Conservation (phyloP, 2,888 invertebrate species). For the Lasius fuliginosus region DNA sequence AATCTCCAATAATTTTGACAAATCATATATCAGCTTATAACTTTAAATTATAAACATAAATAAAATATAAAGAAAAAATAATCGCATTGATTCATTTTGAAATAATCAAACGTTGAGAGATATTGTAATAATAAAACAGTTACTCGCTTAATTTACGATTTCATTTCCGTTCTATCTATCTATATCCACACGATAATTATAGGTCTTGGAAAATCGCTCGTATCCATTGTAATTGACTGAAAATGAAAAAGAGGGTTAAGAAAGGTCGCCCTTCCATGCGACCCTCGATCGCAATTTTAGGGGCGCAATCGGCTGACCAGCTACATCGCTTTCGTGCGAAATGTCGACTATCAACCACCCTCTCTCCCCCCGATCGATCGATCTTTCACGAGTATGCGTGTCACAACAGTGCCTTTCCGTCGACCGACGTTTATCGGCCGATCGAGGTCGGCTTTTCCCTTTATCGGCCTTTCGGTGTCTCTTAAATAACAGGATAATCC, state of each 20-base stretch:
- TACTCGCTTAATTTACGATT: conserved; percentile 6
- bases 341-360: neutral
- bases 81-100: neutral
- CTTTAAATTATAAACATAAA: neutral
- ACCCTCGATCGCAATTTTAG: conserved; percentile 44
- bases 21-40: neutral
- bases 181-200: conserved; percentile 25
- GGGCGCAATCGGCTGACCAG: conserved; percentile 33
- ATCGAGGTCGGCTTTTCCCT: conserved; percentile 53
- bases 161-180: neutral
- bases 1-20: neutral
- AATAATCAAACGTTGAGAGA: neutral
- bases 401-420: conserved; percentile 51
- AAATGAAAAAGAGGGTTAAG: conserved; percentile 29
- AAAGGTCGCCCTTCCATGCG: conserved; percentile 38
- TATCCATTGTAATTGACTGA: conserved; percentile 28
- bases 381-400: conserved; percentile 52
- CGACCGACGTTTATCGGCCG: conserved; percentile 43
- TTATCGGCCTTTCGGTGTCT: conserved; percentile 11
- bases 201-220: conserved; percentile 23
- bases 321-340: conserved; percentile 40
- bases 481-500: conserved; percentile 66
- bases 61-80: neutral
- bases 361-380: conserved; percentile 34
- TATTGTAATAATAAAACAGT: neutral